Base-by-base conservation (phyloP, 1,140 invertebrate genomes). In the Chironomus striatipennis region DNA sequence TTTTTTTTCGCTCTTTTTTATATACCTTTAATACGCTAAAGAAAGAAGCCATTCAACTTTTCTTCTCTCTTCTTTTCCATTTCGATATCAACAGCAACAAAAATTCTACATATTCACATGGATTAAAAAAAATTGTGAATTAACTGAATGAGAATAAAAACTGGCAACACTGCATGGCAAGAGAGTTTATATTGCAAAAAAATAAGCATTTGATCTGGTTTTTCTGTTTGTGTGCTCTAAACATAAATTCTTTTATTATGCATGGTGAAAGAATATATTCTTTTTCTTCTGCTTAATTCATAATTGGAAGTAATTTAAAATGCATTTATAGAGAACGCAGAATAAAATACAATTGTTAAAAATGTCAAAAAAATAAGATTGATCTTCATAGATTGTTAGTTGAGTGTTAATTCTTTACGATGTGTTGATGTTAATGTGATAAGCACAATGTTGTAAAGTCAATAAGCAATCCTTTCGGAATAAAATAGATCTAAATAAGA, bases 21-120 rank as follows among this genome's bases (percentile, higher is more conserved):
- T 8, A 10, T 57, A 57, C 47, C n/a, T 57, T 57, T 57, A 57
- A 57, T 57, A n/a, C 47, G 47, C 47, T 10, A 70, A 70, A 70
- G 65, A 70, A 70, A 70, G 65, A 70, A 70, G 65, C 65, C 65
- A 70, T 70, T 70, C 65, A 70, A 70, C 65, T 70, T 70, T 70
- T 21, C 9, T 18, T 7, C 17, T 70, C 65, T 70, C 47, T 57
- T 57, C n/a, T 15, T 12, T 57, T 57, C 47, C 47, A 57, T 57
- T 57, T 57, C 47, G 47, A 57, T 57, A 57, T 18, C 65, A 21
- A 9, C 65, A 70, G 18, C 5, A 21, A 18, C 64, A 67, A 18
- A 17, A 70, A 18, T 57, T 12, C 47, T 57, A 57, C 47, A 10
- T 18, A 70, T 18, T 18, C 20, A 21, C 65, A 18, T 70, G 17